Evolutionary conservation across 2,797 vertebrate genomes (phyloP), one percentile per base, ranked within the genome.

Genomic region (Aeoliscus strigatus): DNA sequence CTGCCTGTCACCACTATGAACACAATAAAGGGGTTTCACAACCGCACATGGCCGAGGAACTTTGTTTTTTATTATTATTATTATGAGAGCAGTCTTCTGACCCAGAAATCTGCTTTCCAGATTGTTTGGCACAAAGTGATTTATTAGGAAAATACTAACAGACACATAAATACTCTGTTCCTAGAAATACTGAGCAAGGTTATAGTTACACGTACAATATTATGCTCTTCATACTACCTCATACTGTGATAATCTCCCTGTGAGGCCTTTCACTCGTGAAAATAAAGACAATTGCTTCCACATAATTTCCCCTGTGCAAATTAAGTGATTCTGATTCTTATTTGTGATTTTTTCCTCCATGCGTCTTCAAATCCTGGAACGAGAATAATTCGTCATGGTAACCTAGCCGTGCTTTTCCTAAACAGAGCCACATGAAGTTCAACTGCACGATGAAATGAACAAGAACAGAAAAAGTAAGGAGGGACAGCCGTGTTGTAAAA

Each of bases 21-120:
- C 49, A 66, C 53, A 73, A 71, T 63, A 74, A 28, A 27, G 40
- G 29, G 51, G 49, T 76, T 74, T 63, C 66, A 60, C 47, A 79
- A 71, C 73, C 78, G 56, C 80, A 79, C 62, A 74, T 73, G 59
- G 48, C 44, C 41, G 36, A 79, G 67, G 67, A 76, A 72, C 66
- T 46, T 63, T 70, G 51, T 63, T 43, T 57, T 21, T 12, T 24
- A 2, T n/a, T 16, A 51, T 45, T 63, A 32, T 36, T 9, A 30
- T 51, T 70, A 70, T 51, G 77, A 63, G 67, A 63, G 55, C 35
- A 41, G 37, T 50, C 24, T 27, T 41, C 69, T 84, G 79, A 86
- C 81, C 76, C 74, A 84, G 68, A 88, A 86, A 86, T 81, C 73
- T 88, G 85, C 51, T 26, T 3, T 48, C 77, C 87, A 87, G 79